These are phyloP conservation scores for Priocnemis perturbator DNA, from an alignment of 2,888 invertebrate species.

Conservation along the genomic window DNA sequence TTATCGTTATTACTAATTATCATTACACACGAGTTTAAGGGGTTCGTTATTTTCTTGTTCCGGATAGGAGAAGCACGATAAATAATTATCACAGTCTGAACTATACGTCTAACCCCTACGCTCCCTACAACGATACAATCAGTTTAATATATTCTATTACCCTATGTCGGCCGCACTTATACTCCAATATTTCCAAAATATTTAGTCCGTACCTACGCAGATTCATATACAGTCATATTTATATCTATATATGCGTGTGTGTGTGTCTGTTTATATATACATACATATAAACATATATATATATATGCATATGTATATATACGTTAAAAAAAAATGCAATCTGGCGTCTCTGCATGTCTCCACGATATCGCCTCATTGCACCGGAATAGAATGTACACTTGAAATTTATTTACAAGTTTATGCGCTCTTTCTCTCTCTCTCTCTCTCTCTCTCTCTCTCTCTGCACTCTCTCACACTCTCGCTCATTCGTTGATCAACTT, in stretches of 20 bases:
- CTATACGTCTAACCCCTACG: slow-evolving; percentile 64
- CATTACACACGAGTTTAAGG: slow-evolving; percentile 27
- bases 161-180: slow-evolving; percentile 37
- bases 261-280: neutral
- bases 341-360: too few relatives aligned
- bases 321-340: slow-evolving; percentile 17
- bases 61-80: slow-evolving; percentile 64
- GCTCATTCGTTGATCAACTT: too few relatives aligned
- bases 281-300: too few relatives aligned
- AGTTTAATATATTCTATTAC: slow-evolving; percentile 34
- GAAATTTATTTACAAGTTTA: slow-evolving; percentile 10
- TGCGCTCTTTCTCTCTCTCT: neutral
- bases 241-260: slow-evolving; percentile 27
- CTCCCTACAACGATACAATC: slow-evolving; percentile 36
- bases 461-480: neutral
- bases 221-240: slow-evolving; percentile 8
- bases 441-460: neutral
- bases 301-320: too few relatives aligned
- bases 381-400: slow-evolving; percentile 15
- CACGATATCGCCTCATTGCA: slow-evolving; percentile 11
- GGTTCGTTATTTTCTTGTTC: slow-evolving; percentile 32
- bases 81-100: slow-evolving; percentile 73
- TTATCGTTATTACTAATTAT: slow-evolving; percentile 11
- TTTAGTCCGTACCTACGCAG: slow-evolving; percentile 36
- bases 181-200: slow-evolving; percentile 43